Conservation (phyloP, 2,113 vertebrate species). For the Chinchilla lanigera region DNA sequence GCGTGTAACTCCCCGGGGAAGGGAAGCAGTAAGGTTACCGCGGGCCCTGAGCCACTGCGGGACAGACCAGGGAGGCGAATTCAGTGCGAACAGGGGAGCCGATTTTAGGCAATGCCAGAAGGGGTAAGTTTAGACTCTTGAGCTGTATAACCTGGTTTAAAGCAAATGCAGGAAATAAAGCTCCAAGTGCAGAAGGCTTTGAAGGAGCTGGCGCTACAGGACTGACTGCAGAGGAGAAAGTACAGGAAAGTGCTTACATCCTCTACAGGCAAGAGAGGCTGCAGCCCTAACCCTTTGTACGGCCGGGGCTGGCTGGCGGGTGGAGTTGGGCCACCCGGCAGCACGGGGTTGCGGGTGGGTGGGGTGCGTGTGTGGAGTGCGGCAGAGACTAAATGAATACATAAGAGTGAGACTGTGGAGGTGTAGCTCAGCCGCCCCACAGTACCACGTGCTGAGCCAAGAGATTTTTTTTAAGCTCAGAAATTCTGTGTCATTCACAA, state of each 20-base stretch:
- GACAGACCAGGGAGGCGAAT: background rate
- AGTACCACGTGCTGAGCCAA: background rate
- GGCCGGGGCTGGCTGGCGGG: background rate
- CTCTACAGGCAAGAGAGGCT: background rate
- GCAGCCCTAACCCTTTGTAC: slow-evolving; percentile 52
- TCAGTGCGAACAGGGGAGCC: background rate
- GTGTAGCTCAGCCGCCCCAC: background rate
- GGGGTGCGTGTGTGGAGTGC: background rate
- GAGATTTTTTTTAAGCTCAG: background rate
- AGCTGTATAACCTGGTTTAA: slow-evolving; percentile 40
- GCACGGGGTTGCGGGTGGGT: rapidly evolving
- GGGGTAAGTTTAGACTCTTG: background rate
- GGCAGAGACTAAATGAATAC: background rate
- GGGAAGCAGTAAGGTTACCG: slow-evolving; percentile 7
- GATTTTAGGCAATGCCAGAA: background rate
- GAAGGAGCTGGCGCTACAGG: background rate
- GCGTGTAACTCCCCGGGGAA: slow-evolving; percentile 13
- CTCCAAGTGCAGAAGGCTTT: slow-evolving; percentile 36
- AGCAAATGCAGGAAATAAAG: background rate
- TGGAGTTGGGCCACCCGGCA: background rate
- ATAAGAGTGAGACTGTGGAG: background rate
- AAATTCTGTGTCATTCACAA: slow-evolving; percentile 25
- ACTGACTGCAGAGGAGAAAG: slow-evolving; percentile 56
- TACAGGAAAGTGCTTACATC: background rate
- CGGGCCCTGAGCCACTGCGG: background rate